Conservation (phyloP, 2,888 invertebrate genomes). For the Tiliacea citrago region DNA sequence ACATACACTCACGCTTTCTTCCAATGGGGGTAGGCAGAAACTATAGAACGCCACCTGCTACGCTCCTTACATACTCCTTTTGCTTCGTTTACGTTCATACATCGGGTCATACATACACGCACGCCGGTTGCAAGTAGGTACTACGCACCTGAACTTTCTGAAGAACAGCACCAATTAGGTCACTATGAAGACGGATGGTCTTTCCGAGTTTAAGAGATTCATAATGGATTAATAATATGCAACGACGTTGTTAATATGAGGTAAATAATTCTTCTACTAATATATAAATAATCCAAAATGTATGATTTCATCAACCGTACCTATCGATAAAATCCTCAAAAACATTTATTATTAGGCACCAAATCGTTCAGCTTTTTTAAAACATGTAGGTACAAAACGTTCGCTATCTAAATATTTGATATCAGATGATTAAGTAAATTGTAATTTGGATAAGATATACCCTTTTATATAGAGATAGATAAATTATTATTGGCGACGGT, state of each 20-base stretch:
- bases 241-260: neutral
- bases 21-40: too few species aligned
- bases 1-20: too few species aligned
- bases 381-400: slow-evolving; percentile 10
- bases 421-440: slow-evolving; percentile 63
- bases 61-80: too few species aligned
- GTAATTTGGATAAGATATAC: slow-evolving; percentile 79
- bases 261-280: neutral
- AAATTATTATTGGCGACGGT: slow-evolving; percentile 46
- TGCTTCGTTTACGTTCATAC: too few species aligned
- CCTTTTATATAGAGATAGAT: slow-evolving; percentile 68
- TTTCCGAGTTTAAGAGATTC: neutral
- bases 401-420: slow-evolving; percentile 52
- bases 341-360: neutral
- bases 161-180: too few species aligned
- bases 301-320: neutral
- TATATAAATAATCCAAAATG: neutral
- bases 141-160: too few species aligned
- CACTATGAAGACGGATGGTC: too few species aligned
- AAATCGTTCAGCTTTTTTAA: slow-evolving; percentile 16
- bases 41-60: too few species aligned
- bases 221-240: too few species aligned
- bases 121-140: too few species aligned
- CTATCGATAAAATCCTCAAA: slow-evolving; percentile 1
- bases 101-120: too few species aligned